Evolutionary conservation across 2,797 vertebrate species (phyloP), one percentile per base, ranked within the genome.

Genomic region (Acomys russatus): DNA sequence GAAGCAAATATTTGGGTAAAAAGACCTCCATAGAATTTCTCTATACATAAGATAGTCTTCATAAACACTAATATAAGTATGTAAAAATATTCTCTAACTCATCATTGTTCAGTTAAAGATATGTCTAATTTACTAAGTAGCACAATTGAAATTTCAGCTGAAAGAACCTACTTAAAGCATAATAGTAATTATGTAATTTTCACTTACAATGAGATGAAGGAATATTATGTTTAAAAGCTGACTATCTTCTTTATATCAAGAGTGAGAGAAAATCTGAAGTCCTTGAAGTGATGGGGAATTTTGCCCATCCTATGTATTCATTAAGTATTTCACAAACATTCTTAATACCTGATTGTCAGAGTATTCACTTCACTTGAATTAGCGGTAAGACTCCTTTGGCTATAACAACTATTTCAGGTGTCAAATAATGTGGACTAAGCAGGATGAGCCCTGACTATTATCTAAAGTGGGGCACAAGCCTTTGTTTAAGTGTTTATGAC

Each of bases 1-100:
- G 88, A 23, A 91, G 44, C 56, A 91, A 96, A 89, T 95, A 89
- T 93, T 97, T 93, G 90, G 63, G 82, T 54, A 94, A 79, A 95
- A 92, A 92, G 64, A 76, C 23, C 11, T 78, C 90, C 61, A 78
- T 94, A 73, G 61, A 86, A 74, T 86, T 90, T 92, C 22, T 88
- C 18, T 94, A 51, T 88, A 85, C 30, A 86, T 90, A 95, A 88
- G 51, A 80, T 88, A 90, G 86, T 94, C 96, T 96, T 96, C 30
- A 59, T 76, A 91, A 66, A 94, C 63, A 95, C 17, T 18, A 84
- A 49, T 88, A 49, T 88, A 91, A 91, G 88, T 8, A 25, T 88
- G 78, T 82, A 88, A 92, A 80, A 88, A 88, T 90, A 71, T 80
- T 93, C 64, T 95, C 83, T 82, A 80, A 76, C 25, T 92, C 64